Percentiles rank a stretch among this genome's conserved stretches.
phyloP scores from a whole-genome alignment of 1,140 invertebrate species.

The Triops cancriformis region DNA sequence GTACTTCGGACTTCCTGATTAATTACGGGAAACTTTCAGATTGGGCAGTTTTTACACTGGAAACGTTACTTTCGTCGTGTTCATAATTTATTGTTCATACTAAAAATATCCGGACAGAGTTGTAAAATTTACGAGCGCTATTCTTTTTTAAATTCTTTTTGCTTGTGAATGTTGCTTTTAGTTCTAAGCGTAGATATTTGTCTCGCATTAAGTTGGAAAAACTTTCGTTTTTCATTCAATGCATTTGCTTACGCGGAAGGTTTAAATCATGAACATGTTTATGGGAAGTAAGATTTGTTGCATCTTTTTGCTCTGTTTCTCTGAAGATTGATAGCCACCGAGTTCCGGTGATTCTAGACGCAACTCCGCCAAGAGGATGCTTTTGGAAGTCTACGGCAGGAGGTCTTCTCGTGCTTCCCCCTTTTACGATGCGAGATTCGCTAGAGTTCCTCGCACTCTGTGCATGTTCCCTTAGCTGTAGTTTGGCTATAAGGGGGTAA shows the following conservation, averaged over 20 bases:
- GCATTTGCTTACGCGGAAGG: neutral
- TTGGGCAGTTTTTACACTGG: no score
- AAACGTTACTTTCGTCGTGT: no score
- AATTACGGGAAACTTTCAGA: no score
- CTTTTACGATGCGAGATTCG: neutral
- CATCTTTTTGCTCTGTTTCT: neutral
- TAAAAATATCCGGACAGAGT: no score
- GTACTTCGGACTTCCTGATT: no score
- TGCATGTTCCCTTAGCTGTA: neutral
- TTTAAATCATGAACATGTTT: neutral
- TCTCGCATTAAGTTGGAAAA: no score
- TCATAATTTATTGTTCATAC: no score
- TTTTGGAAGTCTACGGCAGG: neutral
- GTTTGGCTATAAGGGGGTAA: constrained; percentile 2
- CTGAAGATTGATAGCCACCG: constrained; percentile 1
- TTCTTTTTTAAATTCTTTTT: no score
- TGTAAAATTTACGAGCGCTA: no score
- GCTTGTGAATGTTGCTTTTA: no score
- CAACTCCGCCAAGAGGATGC: neutral
- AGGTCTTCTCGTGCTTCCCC: neutral
- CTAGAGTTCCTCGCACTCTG: neutral
- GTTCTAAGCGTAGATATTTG: no score
- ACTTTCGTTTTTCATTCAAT: neutral
- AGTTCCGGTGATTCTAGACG: constrained; percentile 3
- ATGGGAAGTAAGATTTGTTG: neutral